Base-by-base conservation (phyloP, 2,113 vertebrate genomes). In the Anseranas semipalmata region DNA sequence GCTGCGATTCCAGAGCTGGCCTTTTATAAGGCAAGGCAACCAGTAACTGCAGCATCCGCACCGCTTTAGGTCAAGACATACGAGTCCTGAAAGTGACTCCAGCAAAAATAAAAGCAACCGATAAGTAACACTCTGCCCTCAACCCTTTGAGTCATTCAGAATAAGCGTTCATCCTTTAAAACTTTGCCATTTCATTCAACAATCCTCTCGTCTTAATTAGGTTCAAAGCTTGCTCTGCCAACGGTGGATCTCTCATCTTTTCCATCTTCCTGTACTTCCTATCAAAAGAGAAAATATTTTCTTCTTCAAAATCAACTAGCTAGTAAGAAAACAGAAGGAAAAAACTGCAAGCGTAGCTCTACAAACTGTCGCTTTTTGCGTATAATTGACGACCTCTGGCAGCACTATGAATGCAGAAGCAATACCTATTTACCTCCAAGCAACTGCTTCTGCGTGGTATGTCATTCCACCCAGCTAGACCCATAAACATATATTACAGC, bases 211-310 rank as follows among this genome's bases (percentile, higher is more conserved):
- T 43, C 87, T 95, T 96, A 93, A 91, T 92, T 82, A 94, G 76
- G 83, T 76, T 60, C 86, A 96, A 92, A 93, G 86, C 91, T 86
- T 46, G 87, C 95, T 89, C 93, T 87, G 92, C 92, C 88, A 86
- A 85, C 70, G 83, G 60, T 75, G 88, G 16, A 41, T 52, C 79
- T 90, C 83, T 95, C 84, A 94, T 89, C 94, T 96, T 96, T 96
- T 96, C 96, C 96, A 95, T 91, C 95, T 91, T 97, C 90, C 94
- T 89, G 86, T 48, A 92, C 93, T 75, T 93, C 93, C 93, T 93
- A 96, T 89, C 95, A 93, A 93, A 84, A 96, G 76, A 94, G 62
- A 96, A 95, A 94, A 93, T 74, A 95, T 90, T 92, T 94, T 82
- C 92, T 89, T 89, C 90, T 96, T 95, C 85, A 94, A 95, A 92